Conservation (phyloP, 2,888 invertebrate species). For the Xanthia togata region DNA sequence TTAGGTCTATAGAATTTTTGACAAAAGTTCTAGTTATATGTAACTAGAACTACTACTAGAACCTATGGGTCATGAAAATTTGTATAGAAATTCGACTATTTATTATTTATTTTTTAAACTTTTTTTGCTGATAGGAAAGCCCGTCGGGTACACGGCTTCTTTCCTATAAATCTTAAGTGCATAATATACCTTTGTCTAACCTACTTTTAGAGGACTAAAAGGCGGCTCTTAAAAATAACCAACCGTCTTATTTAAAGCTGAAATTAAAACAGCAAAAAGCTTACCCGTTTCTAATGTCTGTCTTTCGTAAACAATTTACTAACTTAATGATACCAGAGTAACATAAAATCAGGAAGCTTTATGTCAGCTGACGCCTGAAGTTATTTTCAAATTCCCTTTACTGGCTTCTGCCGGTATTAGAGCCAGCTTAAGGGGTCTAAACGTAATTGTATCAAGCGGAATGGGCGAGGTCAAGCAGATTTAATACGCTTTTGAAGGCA, state of each 20-base stretch:
- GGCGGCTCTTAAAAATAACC: not conserved
- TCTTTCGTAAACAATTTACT: constrained; percentile 23
- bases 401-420: constrained; percentile 51
- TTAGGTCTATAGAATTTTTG: too few relatives aligned
- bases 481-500: constrained; percentile 54
- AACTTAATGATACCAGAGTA: constrained; percentile 36
- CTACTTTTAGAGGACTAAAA: not conserved
- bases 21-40: too few relatives aligned
- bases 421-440: constrained; percentile 63
- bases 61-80: too few relatives aligned
- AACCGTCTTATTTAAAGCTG: not conserved
- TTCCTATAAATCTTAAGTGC: not conserved
- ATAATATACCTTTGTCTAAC: not conserved
- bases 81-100: too few relatives aligned
- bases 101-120: too few relatives aligned
- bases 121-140: too few relatives aligned
- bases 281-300: constrained; percentile 11
- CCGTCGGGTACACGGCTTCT: not conserved
- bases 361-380: constrained; percentile 37
- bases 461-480: constrained; percentile 60
- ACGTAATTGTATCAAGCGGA: constrained; percentile 63
- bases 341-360: constrained; percentile 47
- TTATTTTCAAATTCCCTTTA: constrained; percentile 61
- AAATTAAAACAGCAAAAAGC: not conserved
- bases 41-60: too few relatives aligned